phyloP scores from a whole-genome alignment of 1,140 invertebrate species.

The Drosophila orosa region DNA sequence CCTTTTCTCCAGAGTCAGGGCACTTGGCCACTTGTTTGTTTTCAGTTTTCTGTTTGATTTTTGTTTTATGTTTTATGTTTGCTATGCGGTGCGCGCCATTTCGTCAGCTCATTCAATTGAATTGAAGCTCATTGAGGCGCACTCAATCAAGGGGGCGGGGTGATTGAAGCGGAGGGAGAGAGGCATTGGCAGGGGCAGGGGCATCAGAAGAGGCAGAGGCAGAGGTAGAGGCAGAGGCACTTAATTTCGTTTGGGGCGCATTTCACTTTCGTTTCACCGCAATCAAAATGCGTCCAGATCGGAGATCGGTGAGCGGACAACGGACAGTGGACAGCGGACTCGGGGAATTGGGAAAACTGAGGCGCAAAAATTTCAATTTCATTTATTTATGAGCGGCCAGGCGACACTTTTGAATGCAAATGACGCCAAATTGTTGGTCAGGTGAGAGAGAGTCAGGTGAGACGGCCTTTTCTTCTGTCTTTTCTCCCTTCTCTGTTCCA shows the following conservation, averaged over 20 bases:
- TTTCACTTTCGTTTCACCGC: constrained; percentile 76
- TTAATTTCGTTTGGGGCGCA: constrained; percentile 69
- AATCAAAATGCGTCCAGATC: constrained; percentile 60
- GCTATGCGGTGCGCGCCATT: constrained; percentile 71
- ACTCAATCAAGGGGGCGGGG: constrained; percentile 43
- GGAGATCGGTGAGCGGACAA: constrained; percentile 15
- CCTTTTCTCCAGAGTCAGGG: constrained; percentile 5
- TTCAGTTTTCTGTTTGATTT: constrained; percentile 18
- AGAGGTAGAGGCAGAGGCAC: constrained; percentile 34
- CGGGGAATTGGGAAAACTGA: constrained; percentile 33
- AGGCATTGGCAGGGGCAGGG: background rate
- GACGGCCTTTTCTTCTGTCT: background rate
- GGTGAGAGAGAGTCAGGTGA: constrained; percentile 16
- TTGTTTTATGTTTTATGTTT: constrained; percentile 46
- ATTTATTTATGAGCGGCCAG: constrained; percentile 68
- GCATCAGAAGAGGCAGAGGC: background rate
- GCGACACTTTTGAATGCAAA: constrained; percentile 69
- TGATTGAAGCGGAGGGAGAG: constrained; percentile 1
- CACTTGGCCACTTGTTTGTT: constrained; percentile 32
- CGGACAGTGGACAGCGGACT: background rate
- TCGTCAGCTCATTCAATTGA: constrained; percentile 74
- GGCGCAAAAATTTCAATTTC: constrained; percentile 74
- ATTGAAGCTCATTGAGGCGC: constrained; percentile 70
- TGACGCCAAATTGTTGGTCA: constrained; percentile 55
- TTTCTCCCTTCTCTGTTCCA: background rate